Evolutionary conservation across 2,113 vertebrate species (phyloP), one percentile per base, ranked within the genome.

Genomic region (Sphaerodactylus townsendi): DNA sequence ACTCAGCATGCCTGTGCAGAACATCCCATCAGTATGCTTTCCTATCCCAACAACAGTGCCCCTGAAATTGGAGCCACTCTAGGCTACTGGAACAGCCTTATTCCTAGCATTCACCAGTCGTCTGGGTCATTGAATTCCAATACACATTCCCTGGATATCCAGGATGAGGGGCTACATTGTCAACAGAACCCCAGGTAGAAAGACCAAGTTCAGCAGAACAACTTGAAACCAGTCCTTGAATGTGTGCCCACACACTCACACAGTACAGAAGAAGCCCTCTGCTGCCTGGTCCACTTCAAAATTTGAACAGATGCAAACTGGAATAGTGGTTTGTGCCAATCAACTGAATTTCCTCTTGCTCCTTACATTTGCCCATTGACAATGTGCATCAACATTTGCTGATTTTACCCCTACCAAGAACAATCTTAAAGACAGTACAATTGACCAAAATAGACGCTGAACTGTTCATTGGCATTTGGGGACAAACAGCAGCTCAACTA

Each of bases 1-100:
- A 86, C 92, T 91, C 92, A 50, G 88, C 86, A 78, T 56, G 88
- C 87, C 79, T 82, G 77, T 84, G 89, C 91, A 21, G 76, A 83
- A 79, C 64, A 59, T 72, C 84, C 86, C 90, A 70, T 86, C 91
- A 64, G 4, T 85, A 85, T 33, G 77, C 78, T 81, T 69, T 39
- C 90, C 46, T 13, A 79, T 84, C 88, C 88, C 0, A 30, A 86
- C 85, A 83, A 4, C 85, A 4, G 79, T 21, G 92, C 85, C 85
- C 70, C 86, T 41, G 28, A 62, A 87, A 25, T 70, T 1, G 71
- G 88, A 74, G 70, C 5, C 0, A 56, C 46, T 44, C 46, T 44
- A 71, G 28, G 70, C 77, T 56, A 66, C 11, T 79, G 56, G 73
- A 83, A 39, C 10, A 70, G 74, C 86, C 65, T 30, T 35, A 8